Evolutionary conservation across 2,113 vertebrate genomes (phyloP).

Genomic region (Australoheros scitulus): DNA sequence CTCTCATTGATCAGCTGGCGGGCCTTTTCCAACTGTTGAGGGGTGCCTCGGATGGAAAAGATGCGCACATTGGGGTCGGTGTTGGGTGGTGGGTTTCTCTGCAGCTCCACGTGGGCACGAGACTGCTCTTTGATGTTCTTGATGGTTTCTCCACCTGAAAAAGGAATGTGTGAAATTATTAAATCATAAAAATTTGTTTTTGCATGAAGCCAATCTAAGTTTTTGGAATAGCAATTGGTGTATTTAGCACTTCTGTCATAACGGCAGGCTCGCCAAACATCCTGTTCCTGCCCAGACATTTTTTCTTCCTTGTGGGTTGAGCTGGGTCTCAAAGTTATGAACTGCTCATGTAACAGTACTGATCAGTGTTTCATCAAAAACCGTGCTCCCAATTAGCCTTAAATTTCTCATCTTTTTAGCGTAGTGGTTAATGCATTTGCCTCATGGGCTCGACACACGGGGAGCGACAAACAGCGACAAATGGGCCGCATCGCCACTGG

Average conservation of each 20-base stretch:
- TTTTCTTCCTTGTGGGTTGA: background rate
- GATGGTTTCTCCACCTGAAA: slow-evolving; percentile 94
- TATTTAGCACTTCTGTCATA: background rate
- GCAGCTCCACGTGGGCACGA: slow-evolving; percentile 95
- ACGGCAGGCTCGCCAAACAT: background rate
- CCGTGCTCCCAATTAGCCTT: too few species aligned
- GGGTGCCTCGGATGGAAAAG: slow-evolving; percentile 94
- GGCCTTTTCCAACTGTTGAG: slow-evolving; percentile 94
- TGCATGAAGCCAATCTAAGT: background rate
- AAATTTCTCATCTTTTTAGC: background rate
- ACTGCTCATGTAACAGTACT: background rate
- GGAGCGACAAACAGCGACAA: too few species aligned
- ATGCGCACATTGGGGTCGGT: slow-evolving; percentile 93
- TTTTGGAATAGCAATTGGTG: background rate
- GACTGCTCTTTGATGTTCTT: slow-evolving; percentile 99
- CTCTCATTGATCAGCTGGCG: slow-evolving; percentile 98
- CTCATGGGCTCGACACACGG: too few species aligned
- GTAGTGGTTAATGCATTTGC: background rate
- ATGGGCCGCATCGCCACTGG: too few species aligned
- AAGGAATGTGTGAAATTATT: background rate
- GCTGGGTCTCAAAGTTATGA: background rate
- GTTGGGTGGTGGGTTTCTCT: slow-evolving; percentile 95
- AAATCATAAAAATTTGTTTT: background rate
- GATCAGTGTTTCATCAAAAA: background rate
- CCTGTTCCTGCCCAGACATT: background rate